These are phyloP conservation scores for Myiagra hebetior DNA, from an alignment of 2,113 vertebrate species.

Conservation along the genomic window DNA sequence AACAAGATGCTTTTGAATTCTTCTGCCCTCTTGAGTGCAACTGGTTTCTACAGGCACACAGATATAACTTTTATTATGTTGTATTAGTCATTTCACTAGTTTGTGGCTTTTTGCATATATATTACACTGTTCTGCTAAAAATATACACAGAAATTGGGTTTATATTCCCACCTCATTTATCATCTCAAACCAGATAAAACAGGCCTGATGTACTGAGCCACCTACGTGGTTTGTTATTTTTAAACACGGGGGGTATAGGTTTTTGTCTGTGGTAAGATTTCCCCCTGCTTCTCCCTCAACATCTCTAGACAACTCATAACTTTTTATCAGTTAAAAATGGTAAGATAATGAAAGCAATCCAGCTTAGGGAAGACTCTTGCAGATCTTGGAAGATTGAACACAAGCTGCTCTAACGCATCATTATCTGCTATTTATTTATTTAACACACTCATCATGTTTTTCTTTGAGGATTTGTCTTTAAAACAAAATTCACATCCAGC, in stretches of 20 bases:
- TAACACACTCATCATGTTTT: neutral
- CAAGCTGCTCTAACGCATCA: neutral
- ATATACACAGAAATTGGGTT: neutral
- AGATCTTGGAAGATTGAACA: neutral
- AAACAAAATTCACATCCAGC: neutral
- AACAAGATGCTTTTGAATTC: neutral
- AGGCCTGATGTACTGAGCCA: neutral
- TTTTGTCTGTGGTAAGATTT: neutral
- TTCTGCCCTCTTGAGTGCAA: neutral
- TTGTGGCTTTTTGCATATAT: neutral
- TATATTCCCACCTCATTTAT: neutral
- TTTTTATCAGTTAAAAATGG: neutral
- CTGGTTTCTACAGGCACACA: neutral
- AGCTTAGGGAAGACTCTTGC: neutral
- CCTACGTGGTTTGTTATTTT: neutral
- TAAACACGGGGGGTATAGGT: neutral
- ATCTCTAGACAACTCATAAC: neutral
- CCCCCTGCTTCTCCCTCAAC: neutral
- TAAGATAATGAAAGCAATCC: neutral
- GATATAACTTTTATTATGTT: neutral
- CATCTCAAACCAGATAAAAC: neutral
- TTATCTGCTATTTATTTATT: slow-evolving; percentile 8
- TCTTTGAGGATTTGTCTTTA: neutral
- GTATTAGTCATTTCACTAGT: neutral
- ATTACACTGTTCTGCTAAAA: neutral